Conservation (phyloP, 1,140 invertebrate genomes). For the Drosophila sechellia region DNA sequence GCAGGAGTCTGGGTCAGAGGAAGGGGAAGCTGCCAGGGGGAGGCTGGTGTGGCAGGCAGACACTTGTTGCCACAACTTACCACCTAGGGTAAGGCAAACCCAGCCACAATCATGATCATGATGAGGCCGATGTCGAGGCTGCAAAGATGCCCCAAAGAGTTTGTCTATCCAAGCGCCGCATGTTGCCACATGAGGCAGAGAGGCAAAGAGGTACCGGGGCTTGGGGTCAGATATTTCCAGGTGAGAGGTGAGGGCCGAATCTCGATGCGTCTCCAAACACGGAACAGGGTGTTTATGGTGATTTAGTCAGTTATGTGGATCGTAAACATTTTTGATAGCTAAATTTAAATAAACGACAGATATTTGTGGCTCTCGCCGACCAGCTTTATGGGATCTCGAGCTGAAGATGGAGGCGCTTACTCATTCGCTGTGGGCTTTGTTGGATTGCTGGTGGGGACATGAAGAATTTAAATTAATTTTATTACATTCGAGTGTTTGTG, state of each 20-base stretch:
- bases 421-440: conserved; percentile 38
- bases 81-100: conserved; percentile 69
- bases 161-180: conserved; percentile 68
- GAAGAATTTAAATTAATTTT: conserved; percentile 82
- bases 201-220: conserved; percentile 7
- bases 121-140: conserved; percentile 18
- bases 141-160: conserved; percentile 37
- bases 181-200: conserved; percentile 56
- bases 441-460: conserved; percentile 34
- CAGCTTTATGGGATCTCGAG: conserved; percentile 50
- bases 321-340: conserved; percentile 84
- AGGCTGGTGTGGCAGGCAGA: conserved; percentile 45
- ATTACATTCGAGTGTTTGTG: conserved; percentile 77
- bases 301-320: conserved; percentile 84
- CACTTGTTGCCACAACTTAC: conserved; percentile 82
- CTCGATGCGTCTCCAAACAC: conserved; percentile 51
- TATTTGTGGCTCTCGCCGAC: conserved; percentile 69
- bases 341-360: conserved; percentile 84
- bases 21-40: conserved; percentile 4
- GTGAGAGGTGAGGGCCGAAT: conserved; percentile 18
- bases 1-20: conserved; percentile 16
- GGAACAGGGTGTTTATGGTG: conserved; percentile 84
- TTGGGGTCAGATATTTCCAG: conserved; percentile 1
- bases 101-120: conserved; percentile 50
- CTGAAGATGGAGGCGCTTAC: conserved; percentile 65